phyloP scores from a whole-genome alignment of 2,113 vertebrate species.

The Promerops cafer region DNA sequence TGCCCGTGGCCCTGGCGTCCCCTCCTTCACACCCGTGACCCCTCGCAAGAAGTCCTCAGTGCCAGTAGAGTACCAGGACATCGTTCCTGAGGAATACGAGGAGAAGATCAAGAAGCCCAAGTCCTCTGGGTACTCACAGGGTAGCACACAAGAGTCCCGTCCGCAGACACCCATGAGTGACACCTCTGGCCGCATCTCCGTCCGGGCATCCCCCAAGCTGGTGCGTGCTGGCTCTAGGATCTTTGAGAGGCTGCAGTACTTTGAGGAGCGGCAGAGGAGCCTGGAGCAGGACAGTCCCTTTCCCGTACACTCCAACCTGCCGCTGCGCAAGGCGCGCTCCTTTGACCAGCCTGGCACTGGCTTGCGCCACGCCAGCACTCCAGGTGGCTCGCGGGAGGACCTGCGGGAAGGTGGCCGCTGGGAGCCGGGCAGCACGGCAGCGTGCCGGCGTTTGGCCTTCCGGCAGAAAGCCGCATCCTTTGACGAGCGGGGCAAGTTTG shows the following conservation, averaged over 20 bases:
- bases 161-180: slow-evolving; percentile 88
- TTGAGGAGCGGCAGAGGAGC: slow-evolving; percentile 88
- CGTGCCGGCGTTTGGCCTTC: slow-evolving; percentile 82
- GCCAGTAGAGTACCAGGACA: slow-evolving; percentile 82
- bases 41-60: slow-evolving; percentile 80
- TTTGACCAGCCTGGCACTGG: slow-evolving; percentile 82
- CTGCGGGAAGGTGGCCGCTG: slow-evolving; percentile 75
- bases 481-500: slow-evolving; percentile 85
- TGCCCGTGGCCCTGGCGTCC: slow-evolving; percentile 14
- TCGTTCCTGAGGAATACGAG: slow-evolving; percentile 84
- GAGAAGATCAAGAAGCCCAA: slow-evolving; percentile 90
- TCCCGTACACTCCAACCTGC: slow-evolving; percentile 81
- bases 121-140: slow-evolving; percentile 78
- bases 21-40: slow-evolving; percentile 76
- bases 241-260: slow-evolving; percentile 88
- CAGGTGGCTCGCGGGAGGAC: slow-evolving; percentile 84
- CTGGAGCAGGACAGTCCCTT: slow-evolving; percentile 87
- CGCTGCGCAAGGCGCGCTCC: slow-evolving; percentile 86
- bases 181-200: slow-evolving; percentile 80
- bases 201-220: slow-evolving; percentile 88
- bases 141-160: slow-evolving; percentile 81
- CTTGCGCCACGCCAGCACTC: slow-evolving; percentile 65
- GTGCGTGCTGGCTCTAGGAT: slow-evolving; percentile 88
- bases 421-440: slow-evolving; percentile 66
- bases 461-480: slow-evolving; percentile 90